These are phyloP conservation scores for Forbesichthys agassizii DNA, from an alignment of 2,113 vertebrate genomes.

Conservation along the genomic window DNA sequence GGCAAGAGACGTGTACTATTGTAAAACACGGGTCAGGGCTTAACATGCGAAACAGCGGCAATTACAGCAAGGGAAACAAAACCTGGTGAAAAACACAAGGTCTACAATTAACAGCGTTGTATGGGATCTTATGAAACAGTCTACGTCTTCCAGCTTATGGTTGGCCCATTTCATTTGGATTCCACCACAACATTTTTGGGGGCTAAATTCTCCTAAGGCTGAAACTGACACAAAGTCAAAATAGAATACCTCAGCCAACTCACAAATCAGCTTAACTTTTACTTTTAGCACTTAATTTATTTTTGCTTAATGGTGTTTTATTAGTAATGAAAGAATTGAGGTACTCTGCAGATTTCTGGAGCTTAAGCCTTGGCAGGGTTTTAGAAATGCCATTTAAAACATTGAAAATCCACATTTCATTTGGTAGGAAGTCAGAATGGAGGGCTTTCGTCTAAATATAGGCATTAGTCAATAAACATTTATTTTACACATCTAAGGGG, in stretches of 20 bases:
- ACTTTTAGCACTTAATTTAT: conserved; percentile 72
- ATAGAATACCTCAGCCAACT: conserved; percentile 60
- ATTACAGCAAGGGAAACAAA: conserved; percentile 37
- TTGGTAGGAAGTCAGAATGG: conserved; percentile 56
- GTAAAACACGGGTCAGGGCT: conserved; percentile 42
- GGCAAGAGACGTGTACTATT: conserved; percentile 28
- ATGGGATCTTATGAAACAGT: conserved; percentile 43
- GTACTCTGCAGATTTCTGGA: conserved; percentile 66
- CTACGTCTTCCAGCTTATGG: conserved; percentile 49
- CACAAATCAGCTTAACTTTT: conserved; percentile 70
- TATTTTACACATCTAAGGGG: conserved; percentile 60
- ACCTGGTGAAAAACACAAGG: conserved; percentile 51
- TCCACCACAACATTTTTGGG: conserved; percentile 72
- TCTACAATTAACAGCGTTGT: conserved; percentile 51
- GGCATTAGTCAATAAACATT: conserved; percentile 59
- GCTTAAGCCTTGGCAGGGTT: conserved; percentile 52
- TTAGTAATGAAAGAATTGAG: conserved; percentile 72
- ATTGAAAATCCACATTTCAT: conserved; percentile 61
- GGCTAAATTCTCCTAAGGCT: conserved; percentile 69
- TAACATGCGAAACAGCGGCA: conserved; percentile 23
- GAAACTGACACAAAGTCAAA: conserved; percentile 71
- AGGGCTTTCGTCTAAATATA: conserved; percentile 65
- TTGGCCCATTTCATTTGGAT: conserved; percentile 60
- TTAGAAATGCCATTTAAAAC: conserved; percentile 57
- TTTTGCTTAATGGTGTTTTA: conserved; percentile 68